phyloP scores from a whole-genome alignment of 2,797 vertebrate genomes.

The Amblyopsis hoosieri region DNA sequence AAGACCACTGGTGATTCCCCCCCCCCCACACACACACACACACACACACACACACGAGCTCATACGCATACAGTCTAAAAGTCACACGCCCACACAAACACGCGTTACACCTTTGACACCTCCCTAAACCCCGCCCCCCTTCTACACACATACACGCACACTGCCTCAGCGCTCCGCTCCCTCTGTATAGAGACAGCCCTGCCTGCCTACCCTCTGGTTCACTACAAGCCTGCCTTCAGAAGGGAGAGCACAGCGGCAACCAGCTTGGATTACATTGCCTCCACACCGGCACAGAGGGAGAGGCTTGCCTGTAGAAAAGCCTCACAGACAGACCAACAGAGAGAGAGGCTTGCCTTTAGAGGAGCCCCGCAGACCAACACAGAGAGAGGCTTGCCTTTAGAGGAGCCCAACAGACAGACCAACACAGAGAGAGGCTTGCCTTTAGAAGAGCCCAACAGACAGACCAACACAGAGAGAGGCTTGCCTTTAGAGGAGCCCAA shows the following conservation, averaged over 20 bases:
- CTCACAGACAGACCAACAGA: too few species aligned
- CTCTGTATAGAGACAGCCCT: constrained; percentile 53
- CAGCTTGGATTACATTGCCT: constrained; percentile 65
- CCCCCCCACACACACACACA: constrained; percentile 34
- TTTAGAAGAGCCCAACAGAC: constrained; percentile 33
- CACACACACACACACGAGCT: constrained; percentile 32
- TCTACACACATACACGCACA: constrained; percentile 11
- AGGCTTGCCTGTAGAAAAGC: too few species aligned
- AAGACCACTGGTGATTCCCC: constrained; percentile 53
- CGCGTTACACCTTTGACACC: background rate
- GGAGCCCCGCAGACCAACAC: constrained; percentile 26
- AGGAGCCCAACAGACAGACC: constrained; percentile 42
- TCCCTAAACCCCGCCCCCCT: background rate
- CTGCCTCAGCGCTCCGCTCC: constrained; percentile 26
- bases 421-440: constrained; percentile 38
- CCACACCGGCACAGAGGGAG: background rate
- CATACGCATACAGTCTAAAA: constrained; percentile 6
- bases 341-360: too few species aligned
- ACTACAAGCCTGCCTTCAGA: constrained; percentile 52
- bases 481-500: constrained; percentile 35
- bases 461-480: constrained; percentile 29
- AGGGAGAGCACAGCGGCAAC: constrained; percentile 22
- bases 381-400: constrained; percentile 36
- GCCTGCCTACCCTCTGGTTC: constrained; percentile 51
- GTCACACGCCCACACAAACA: background rate